These are phyloP conservation scores for Steromphala cineraria DNA, from an alignment of 2,888 invertebrate species.

Conservation along the genomic window DNA sequence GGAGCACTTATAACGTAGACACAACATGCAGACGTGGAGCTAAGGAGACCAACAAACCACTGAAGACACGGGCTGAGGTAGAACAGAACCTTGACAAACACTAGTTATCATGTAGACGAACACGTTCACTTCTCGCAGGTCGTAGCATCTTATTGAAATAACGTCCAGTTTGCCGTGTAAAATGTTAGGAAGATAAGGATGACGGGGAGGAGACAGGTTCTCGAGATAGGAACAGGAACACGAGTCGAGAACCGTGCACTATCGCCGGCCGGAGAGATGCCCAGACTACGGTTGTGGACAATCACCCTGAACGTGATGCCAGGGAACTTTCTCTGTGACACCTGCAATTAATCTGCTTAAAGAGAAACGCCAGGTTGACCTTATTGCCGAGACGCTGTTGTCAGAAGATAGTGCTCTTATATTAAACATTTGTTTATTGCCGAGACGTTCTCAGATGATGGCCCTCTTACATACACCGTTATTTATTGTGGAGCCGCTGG, in stretches of 20 bases:
- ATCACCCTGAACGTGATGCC: not conserved
- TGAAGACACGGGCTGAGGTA: not conserved
- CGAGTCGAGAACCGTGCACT: not conserved
- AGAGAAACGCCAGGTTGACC: not conserved
- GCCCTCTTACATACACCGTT: too few relatives aligned
- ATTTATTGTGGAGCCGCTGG: too few relatives aligned
- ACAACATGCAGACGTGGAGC: too few relatives aligned
- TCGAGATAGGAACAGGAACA: not conserved
- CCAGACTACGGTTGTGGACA: not conserved
- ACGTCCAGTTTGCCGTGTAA: constrained; percentile 10
- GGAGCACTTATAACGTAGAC: too few relatives aligned
- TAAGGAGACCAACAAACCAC: too few relatives aligned
- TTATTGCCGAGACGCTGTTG: not conserved
- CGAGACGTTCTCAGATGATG: too few relatives aligned
- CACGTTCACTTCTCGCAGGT: constrained; percentile 1
- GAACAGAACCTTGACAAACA: not conserved
- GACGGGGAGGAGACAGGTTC: not conserved
- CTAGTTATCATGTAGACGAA: not conserved
- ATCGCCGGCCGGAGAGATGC: not conserved
- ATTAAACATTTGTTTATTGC: too few relatives aligned
- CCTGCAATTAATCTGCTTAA: constrained; percentile 8
- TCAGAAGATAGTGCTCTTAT: too few relatives aligned
- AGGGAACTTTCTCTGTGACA: not conserved
- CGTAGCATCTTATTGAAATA: constrained; percentile 11
- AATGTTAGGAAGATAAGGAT: constrained; percentile 10